A percentile compares a stretch with the other conserved stretches of the same genome.
Conservation (phyloP, 2,797 vertebrate species). For the Syndactyla subalaris region DNA sequence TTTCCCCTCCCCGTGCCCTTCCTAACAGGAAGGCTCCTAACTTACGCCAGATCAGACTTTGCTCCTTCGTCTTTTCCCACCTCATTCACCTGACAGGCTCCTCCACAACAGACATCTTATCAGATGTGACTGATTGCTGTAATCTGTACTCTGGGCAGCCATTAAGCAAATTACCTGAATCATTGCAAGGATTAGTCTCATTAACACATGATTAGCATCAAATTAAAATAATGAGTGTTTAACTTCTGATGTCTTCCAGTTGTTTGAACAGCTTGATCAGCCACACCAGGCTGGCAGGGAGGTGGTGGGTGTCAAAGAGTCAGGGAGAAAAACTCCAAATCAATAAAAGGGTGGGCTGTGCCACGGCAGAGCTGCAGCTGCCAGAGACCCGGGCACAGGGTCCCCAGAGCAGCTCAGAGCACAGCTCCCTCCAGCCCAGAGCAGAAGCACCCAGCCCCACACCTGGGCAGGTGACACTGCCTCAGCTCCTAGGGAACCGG, state of each 20-base stretch:
- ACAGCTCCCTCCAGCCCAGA: neutral
- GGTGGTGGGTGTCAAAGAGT: conserved; percentile 78
- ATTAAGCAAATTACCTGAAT: conserved; percentile 99
- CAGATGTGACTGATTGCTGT: conserved; percentile 98
- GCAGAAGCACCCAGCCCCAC: neutral
- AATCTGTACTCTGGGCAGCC: conserved; percentile 98
- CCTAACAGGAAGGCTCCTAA: neutral
- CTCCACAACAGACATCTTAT: conserved; percentile 92
- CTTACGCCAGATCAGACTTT: conserved; percentile 62
- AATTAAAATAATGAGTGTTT: conserved; percentile 99
- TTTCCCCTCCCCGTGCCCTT: neutral
- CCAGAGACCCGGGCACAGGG: neutral
- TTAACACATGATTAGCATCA: conserved; percentile 99
- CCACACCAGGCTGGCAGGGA: conserved; percentile 84
- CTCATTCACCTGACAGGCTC: conserved; percentile 84
- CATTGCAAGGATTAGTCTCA: conserved; percentile 99
- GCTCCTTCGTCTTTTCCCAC: conserved; percentile 76
- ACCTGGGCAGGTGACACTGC: neutral
- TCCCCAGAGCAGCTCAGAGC: neutral
- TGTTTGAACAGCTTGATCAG: conserved; percentile 99
- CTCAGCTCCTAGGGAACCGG: neutral
- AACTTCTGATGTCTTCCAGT: conserved; percentile 99
- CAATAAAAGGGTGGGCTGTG: conserved; percentile 27
- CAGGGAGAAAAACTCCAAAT: neutral
- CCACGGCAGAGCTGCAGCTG: neutral